Base-by-base conservation (phyloP, 2,888 invertebrate species). In the Drosophila stalkeri region DNA sequence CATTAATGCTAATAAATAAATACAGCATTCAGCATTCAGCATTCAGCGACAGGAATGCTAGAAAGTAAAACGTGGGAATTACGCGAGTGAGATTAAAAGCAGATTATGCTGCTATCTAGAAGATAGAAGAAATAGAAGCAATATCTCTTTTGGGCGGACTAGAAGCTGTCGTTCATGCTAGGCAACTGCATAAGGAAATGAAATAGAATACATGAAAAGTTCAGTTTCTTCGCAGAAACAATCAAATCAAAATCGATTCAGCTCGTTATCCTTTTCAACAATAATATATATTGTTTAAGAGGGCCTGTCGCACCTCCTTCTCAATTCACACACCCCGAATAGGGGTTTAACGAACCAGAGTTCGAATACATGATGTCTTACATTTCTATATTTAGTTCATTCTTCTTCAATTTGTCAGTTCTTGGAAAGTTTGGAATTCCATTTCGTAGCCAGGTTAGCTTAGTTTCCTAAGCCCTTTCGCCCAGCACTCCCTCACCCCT, bases 1-100 rank as follows among this genome's bases (percentile, higher is more conserved):
- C 89, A 80, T 90, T 87, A 87, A 86, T 81, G 90, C 87, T 86
- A 84, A 89, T 90, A 87, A 84, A 90, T 76, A 86, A 72, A 87
- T 85, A 74, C 64, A 77, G 66, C 66, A 79, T 72, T 49, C 65
- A 23, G n/a, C 52, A 27, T 27, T 27, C 63, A 77, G 66, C 66
- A 79, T 72, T 49, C 65, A 23, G n/a, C 52, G 41, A 54, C 52
- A 57, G 72, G 43, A 70, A 52, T 41, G 27, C 39, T 41, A 66
- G 67, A 79, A 70, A 67, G 74, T 66, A 12, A 20, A 64, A 77
- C 61, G 74, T 81, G 79, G 64, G 62, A 80, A 80, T 44, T 52
- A 33, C 20, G 18, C 43, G 18, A 23, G 12, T 20, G 39, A 82
- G 68, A 88, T 90, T 88, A 90, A 90, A 85, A 82, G 65, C 54